Evolutionary conservation across 1,140 invertebrate species (phyloP).

Genomic region (Lepidotrigona ventralis): DNA sequence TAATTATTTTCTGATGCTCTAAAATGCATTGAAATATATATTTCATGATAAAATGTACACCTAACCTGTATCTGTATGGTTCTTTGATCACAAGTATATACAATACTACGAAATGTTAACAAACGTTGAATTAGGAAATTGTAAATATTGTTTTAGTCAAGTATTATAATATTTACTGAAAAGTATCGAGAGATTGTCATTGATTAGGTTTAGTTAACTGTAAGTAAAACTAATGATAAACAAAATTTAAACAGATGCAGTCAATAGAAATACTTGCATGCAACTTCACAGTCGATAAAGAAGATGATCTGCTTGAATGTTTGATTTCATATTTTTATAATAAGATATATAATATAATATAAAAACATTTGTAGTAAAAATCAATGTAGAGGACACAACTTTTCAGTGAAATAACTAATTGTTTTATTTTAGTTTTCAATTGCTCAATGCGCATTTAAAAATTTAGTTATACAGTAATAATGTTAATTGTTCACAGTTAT

Average conservation of each 20-base stretch:
- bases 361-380: background rate
- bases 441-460: background rate
- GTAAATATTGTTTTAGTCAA: background rate
- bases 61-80: background rate
- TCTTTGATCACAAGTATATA: background rate
- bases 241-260: background rate
- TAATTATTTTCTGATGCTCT: background rate
- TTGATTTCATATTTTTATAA: background rate
- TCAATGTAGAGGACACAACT: background rate
- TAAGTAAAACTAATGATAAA: background rate
- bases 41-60: background rate
- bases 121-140: background rate
- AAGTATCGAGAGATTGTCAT: background rate
- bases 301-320: background rate
- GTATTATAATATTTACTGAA: background rate
- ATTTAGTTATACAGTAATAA: background rate
- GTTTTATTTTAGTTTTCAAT: background rate
- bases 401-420: background rate
- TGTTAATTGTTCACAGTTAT: background rate
- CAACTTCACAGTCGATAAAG: background rate
- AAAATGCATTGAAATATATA: background rate
- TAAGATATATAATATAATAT: background rate
- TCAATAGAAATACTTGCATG: background rate
- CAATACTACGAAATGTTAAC: background rate
- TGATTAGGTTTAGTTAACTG: too few relatives aligned